Base-by-base conservation (phyloP, 2,797 vertebrate species). In the Pseudochromis fuscus region DNA sequence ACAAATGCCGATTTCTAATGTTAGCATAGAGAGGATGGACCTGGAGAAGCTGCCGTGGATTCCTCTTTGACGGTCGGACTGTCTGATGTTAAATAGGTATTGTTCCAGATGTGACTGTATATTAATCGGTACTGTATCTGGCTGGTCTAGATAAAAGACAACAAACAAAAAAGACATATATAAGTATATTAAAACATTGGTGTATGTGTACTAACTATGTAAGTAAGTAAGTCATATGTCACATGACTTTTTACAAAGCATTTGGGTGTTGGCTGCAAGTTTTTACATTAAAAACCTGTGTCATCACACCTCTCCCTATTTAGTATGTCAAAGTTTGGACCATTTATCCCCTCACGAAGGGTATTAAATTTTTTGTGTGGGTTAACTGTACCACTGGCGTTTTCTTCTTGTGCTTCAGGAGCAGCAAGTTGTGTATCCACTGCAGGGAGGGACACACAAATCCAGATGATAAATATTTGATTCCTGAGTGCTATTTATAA, bases 231-330 rank as follows among this genome's bases (percentile, higher is more conserved):
- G 94, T 95, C 93, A 94, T 94, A 91, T 83, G 90, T 93, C 85
- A 93, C 92, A 92, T 94, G 93, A 94, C 94, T 94, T 95, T 94
- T 94, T 94, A 92, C 91, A 88, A 87, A 90, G 90, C 91, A 90
- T 93, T 94, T 90, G 91, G 91, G 91, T 94, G 94, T 94, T 93
- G 92, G 92, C 92, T 92, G 92, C 94, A 91, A 93, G 95, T 96
- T 96, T 96, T 96, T 96, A 96, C 95, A 96, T 96, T 96, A 96
- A 96, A 96, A 95, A 95, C 94, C 93, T 92, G 94, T 92, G 93
- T 93, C 93, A 91, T 93, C 91, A 84, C 91, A 73, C 89, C 83
- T 80, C 84, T 85, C 85, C 76, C 70, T 80, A 92, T 91, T 93
- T 93, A 91, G 88, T 92, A 89, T 91, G 90, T 92, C 88, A 85